These are phyloP conservation scores for Poecilus cupreus DNA, from an alignment of 2,888 invertebrate species.

Conservation along the genomic window DNA sequence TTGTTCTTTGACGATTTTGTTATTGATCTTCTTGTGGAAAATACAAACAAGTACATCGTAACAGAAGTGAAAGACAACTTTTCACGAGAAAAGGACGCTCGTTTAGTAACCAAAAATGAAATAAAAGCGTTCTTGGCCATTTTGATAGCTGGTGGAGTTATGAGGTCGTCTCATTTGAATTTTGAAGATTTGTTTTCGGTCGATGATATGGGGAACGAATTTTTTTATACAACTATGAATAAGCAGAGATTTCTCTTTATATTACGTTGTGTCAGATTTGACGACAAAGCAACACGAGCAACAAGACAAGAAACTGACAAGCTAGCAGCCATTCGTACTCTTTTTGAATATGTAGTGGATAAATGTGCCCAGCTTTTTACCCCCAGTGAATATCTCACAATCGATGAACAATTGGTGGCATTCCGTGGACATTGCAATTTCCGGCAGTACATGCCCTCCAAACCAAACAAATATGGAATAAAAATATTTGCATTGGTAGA, in stretches of 20 bases:
- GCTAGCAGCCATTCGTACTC: too few relatives aligned
- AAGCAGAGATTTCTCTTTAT: constrained; percentile 11
- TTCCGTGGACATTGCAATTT: neutral
- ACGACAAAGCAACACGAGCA: neutral
- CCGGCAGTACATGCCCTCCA: too few relatives aligned
- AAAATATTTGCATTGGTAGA: too few relatives aligned
- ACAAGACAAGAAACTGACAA: neutral
- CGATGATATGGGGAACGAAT: constrained; percentile 20
- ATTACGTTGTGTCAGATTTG: constrained; percentile 1
- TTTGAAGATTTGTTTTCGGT: constrained; percentile 6
- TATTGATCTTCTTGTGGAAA: too few relatives aligned
- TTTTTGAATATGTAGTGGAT: too few relatives aligned
- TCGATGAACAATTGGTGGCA: neutral
- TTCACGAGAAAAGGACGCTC: too few relatives aligned
- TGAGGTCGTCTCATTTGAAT: constrained; percentile 30
- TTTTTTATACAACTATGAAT: constrained; percentile 28
- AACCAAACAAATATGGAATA: too few relatives aligned
- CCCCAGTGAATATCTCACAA: neutral
- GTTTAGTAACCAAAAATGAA: neutral
- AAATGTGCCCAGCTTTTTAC: too few relatives aligned
- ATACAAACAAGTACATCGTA: too few relatives aligned
- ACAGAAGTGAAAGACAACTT: too few relatives aligned
- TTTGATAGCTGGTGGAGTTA: neutral
- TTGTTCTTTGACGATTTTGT: too few relatives aligned
- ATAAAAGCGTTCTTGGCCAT: constrained; percentile 45